These are phyloP conservation scores for Schrankia costaestrigalis DNA, from an alignment of 2,888 invertebrate species.

Conservation along the genomic window DNA sequence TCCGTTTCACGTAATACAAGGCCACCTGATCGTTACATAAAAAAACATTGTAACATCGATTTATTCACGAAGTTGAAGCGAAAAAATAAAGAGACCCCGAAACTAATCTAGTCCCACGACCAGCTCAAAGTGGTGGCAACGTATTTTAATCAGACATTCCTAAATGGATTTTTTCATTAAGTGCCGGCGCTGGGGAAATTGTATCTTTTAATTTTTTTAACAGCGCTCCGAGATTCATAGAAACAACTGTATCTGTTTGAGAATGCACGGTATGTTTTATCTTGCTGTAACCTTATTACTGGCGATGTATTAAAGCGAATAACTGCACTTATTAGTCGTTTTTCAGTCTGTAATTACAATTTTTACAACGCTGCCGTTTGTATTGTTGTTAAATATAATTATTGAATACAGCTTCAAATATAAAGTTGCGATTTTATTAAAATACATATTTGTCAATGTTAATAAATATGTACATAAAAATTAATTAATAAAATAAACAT, in stretches of 20 bases:
- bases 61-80: slow-evolving; percentile 50
- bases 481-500: too few species aligned
- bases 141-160: slow-evolving; percentile 75
- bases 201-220: slow-evolving; percentile 52
- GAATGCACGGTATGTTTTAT: slow-evolving; percentile 28
- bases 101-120: slow-evolving; percentile 72
- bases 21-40: slow-evolving; percentile 22
- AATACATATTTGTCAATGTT: too few species aligned
- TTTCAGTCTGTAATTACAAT: slow-evolving; percentile 12
- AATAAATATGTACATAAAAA: too few species aligned
- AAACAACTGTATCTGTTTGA: slow-evolving; percentile 34
- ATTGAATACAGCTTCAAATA: too few species aligned
- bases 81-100: slow-evolving; percentile 61
- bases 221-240: slow-evolving; percentile 25
- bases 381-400: too few species aligned
- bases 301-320: slow-evolving; percentile 7
- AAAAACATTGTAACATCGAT: slow-evolving; percentile 47
- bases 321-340: slow-evolving; percentile 11
- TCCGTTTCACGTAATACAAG: slow-evolving; percentile 8
- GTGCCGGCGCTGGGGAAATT: slow-evolving; percentile 36
- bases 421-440: too few species aligned
- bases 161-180: slow-evolving; percentile 57
- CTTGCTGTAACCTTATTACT: slow-evolving; percentile 16
- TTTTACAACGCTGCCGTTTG: too few species aligned
- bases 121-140: slow-evolving; percentile 44